phyloP scores from a whole-genome alignment of 2,888 invertebrate genomes.

The Phyllotreta cruciferae region DNA sequence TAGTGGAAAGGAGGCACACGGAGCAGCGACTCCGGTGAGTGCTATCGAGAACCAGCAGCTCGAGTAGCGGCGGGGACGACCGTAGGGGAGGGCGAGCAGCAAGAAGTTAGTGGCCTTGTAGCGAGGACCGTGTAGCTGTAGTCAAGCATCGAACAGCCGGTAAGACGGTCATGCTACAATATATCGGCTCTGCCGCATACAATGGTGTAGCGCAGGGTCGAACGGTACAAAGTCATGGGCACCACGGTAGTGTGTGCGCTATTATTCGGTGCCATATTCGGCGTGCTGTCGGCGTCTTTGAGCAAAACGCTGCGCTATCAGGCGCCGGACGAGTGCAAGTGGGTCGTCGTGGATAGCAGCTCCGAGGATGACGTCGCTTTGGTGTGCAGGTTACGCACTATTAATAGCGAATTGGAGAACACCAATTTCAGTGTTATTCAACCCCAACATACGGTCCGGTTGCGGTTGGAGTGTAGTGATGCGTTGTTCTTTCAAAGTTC shows the following conservation, averaged over 20 bases:
- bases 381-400: constrained; percentile 76
- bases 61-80: constrained; percentile 48
- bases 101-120: constrained; percentile 61
- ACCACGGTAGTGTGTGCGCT: constrained; percentile 67
- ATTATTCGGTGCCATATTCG: constrained; percentile 68
- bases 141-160: constrained; percentile 66
- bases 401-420: constrained; percentile 82
- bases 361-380: constrained; percentile 71
- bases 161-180: constrained; percentile 62
- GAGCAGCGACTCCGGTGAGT: constrained; percentile 26
- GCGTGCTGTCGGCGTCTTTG: constrained; percentile 66
- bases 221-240: constrained; percentile 54
- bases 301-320: constrained; percentile 74
- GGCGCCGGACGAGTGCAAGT: constrained; percentile 82
- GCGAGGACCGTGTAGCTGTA: constrained; percentile 53
- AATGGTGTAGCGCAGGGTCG: constrained; percentile 51
- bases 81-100: constrained; percentile 55
- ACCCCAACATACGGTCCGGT: constrained; percentile 78
- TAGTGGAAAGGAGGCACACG: constrained; percentile 23
- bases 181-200: constrained; percentile 47
- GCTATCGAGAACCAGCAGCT: constrained; percentile 40
- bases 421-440: constrained; percentile 85
- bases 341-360: constrained; percentile 74
- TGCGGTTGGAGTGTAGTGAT: constrained; percentile 81
- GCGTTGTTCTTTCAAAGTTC: constrained; percentile 82